These are phyloP conservation scores for Odontesthes bonariensis DNA, from an alignment of 2,113 vertebrate species.

Conservation along the genomic window DNA sequence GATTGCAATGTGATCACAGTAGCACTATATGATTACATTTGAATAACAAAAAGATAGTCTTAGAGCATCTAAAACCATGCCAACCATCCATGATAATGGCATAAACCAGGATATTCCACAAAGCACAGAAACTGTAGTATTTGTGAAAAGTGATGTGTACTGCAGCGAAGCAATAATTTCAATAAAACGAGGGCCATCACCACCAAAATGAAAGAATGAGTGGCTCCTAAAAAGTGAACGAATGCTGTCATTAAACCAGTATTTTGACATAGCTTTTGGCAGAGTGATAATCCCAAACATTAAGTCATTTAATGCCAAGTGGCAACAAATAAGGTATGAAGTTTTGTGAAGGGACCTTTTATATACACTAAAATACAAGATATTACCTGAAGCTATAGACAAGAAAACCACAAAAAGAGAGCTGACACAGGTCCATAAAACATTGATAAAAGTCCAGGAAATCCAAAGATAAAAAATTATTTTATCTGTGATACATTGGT, in stretches of 20 bases:
- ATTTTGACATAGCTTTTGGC: conserved; percentile 63
- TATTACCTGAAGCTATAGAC: conserved; percentile 57
- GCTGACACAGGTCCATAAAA: conserved; percentile 45
- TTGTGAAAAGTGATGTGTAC: conserved; percentile 64
- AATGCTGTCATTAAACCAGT: conserved; percentile 62
- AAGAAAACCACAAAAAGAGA: conserved; percentile 59
- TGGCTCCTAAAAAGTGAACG: conserved; percentile 61
- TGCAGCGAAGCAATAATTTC: conserved; percentile 67
- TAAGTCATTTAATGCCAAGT: conserved; percentile 71
- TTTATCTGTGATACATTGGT: conserved; percentile 46
- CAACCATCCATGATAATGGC: conserved; percentile 38
- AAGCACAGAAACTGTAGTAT: conserved; percentile 40
- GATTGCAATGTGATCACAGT: conserved; percentile 69
- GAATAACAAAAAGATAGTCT: conserved; percentile 63
- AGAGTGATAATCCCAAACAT: conserved; percentile 63
- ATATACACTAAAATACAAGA: conserved; percentile 56
- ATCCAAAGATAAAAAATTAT: conserved; percentile 59
- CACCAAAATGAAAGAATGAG: conserved; percentile 71
- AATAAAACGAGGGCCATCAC: conserved; percentile 75
- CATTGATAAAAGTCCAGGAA: conserved; percentile 57
- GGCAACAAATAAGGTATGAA: conserved; percentile 71
- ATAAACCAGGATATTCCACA: conserved; percentile 65
- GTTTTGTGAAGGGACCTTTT: conserved; percentile 70
- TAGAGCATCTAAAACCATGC: conserved; percentile 20
- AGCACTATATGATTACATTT: conserved; percentile 69